Base-by-base conservation (phyloP, 2,888 invertebrate species). In the Eilema griseolum region DNA sequence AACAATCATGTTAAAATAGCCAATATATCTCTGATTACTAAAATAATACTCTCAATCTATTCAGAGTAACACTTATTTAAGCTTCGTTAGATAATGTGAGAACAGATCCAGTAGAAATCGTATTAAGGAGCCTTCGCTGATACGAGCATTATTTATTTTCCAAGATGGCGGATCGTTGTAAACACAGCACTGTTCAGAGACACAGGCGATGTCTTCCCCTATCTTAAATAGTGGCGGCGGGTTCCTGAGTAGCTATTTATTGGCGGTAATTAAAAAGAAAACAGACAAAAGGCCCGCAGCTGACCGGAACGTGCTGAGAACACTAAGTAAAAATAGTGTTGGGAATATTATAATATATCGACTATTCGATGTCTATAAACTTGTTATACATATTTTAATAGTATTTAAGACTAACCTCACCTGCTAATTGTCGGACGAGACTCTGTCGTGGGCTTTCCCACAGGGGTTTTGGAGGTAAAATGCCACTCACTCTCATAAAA, bases 221-320 rank as follows among this genome's bases (percentile, higher is more conserved):
- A 85, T 89, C 90, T 88, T 80, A 83, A 83, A 84, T 82, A 78
- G 80, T 74, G 74, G 80, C 81, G 78, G 78, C 74, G 67, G 61
- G 73, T 76, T 79, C 82, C 83, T 82, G 83, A 86, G 88, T 86
- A 90, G 87, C 88, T 90, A 92, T 93, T 93, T 93, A 93, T 93
- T 91, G 90, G 89, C 84, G 87, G 92, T 93, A 93, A 93, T 93
- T 93, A 93, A 93, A 93, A 93, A 93, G 93, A 93, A 93, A 93
- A 93, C 92, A 93, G 92, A 92, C 92, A 90, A 92, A 88, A 90
- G 85, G 89, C 89, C 88, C 90, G 88, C 92, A 92, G 92, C 93
- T 92, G 93, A 93, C 90, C 89, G 84, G 81, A 83, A 92, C 93
- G 93, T 93, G 93, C 86, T 77, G 75, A 75, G 92, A 90, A 92